Evolutionary conservation across 2,888 invertebrate genomes (phyloP).

Genomic region (Heteromurus nitidus): DNA sequence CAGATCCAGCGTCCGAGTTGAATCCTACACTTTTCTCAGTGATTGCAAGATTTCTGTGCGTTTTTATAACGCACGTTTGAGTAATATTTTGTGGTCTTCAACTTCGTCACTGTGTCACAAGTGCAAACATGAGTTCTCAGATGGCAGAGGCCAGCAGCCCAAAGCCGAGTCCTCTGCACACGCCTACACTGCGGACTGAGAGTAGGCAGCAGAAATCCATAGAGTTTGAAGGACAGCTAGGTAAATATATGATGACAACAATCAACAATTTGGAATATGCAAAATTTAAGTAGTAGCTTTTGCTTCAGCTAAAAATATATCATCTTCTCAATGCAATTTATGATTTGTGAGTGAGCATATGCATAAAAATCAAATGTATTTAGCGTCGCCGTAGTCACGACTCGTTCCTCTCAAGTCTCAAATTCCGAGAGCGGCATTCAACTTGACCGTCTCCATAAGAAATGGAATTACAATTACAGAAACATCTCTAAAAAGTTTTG

Average conservation of each 20-base stretch:
- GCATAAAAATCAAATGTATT: too few species aligned
- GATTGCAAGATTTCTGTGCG: neutral
- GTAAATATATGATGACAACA: slow-evolving; percentile 62
- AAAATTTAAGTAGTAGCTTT: neutral
- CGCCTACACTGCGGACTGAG: slow-evolving; percentile 52
- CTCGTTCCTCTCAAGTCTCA: neutral
- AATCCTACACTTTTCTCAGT: neutral
- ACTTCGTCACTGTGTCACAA: neutral
- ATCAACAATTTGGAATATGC: neutral
- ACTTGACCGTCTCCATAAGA: slow-evolving; percentile 60
- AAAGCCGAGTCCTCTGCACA: slow-evolving; percentile 52
- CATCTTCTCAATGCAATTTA: neutral
- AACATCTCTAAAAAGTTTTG: neutral
- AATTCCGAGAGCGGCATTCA: slow-evolving; percentile 29
- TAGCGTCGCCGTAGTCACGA: too few species aligned
- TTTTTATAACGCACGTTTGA: too few species aligned
- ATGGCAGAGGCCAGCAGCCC: slow-evolving; percentile 14
- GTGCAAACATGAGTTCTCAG: neutral
- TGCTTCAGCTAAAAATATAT: neutral
- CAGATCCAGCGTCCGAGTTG: neutral
- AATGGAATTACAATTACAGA: too few species aligned
- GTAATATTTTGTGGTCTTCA: neutral
- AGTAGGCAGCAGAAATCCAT: slow-evolving; percentile 66
- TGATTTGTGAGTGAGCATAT: neutral
- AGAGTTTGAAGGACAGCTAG: slow-evolving; percentile 71